These are phyloP conservation scores for Thalassoma bifasciatum DNA, from an alignment of 2,113 vertebrate genomes.

Conservation along the genomic window DNA sequence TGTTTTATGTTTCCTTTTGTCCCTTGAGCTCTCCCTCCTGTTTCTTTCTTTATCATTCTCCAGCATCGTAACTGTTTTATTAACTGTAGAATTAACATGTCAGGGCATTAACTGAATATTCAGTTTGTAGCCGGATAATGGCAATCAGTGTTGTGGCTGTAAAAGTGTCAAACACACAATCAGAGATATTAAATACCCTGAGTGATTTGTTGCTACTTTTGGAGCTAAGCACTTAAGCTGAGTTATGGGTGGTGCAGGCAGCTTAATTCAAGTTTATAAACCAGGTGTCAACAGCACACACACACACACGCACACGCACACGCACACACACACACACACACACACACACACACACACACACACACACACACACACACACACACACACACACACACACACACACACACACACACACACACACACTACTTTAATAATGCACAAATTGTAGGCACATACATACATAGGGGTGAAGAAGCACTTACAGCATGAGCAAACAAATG, in stretches of 20 bases:
- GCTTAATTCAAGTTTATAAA: constrained; percentile 49
- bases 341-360: background rate
- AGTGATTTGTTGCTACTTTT: constrained; percentile 45
- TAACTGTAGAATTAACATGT: constrained; percentile 48
- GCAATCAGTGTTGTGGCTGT: constrained; percentile 46
- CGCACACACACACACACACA: background rate
- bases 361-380: background rate
- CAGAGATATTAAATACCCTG: constrained; percentile 43
- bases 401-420: background rate
- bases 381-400: constrained; percentile 3
- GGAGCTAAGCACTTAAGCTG: constrained; percentile 34
- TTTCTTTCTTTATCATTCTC: background rate
- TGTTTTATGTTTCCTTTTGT: constrained; percentile 31
- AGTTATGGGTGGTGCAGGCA: constrained; percentile 21
- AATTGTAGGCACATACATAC: constrained; percentile 33
- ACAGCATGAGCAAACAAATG: constrained; percentile 44
- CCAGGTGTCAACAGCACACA: constrained; percentile 18
- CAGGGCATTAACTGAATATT: constrained; percentile 43
- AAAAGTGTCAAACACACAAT: constrained; percentile 49
- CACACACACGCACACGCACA: background rate
- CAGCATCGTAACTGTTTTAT: constrained; percentile 39
- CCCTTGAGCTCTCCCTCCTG: background rate
- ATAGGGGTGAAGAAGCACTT: constrained; percentile 7
- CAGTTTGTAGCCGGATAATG: constrained; percentile 54
- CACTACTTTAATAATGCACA: constrained; percentile 11